Conservation (phyloP, 2,113 vertebrate species). For the Onychostruthus taczanowskii region DNA sequence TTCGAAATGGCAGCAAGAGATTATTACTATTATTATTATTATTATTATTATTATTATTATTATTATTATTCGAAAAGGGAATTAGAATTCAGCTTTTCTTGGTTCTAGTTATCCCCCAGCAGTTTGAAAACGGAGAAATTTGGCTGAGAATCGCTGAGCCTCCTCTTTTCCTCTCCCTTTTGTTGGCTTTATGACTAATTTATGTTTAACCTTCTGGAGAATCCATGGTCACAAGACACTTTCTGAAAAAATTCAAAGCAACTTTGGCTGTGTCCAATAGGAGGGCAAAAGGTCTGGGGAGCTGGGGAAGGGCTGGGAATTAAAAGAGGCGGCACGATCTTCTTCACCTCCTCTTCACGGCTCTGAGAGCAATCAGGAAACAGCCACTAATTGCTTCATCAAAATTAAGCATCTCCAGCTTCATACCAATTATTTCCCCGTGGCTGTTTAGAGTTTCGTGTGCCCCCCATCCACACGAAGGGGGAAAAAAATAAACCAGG, state of each 20-base stretch:
- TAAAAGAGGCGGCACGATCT: slow-evolving; percentile 20
- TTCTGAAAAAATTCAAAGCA: slow-evolving; percentile 76
- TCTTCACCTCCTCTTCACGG: slow-evolving; percentile 12
- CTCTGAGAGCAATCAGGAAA: slow-evolving; percentile 43
- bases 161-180: slow-evolving; percentile 82
- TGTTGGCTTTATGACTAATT: slow-evolving; percentile 96
- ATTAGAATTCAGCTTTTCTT: background rate
- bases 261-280: slow-evolving; percentile 60
- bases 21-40: background rate
- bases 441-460: background rate
- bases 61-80: background rate
- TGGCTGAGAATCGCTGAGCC: slow-evolving; percentile 74
- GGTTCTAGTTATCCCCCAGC: slow-evolving; percentile 77
- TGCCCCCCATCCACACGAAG: background rate
- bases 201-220: slow-evolving; percentile 87
- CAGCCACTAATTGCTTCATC: slow-evolving; percentile 58
- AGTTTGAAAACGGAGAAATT: slow-evolving; percentile 79
- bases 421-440: slow-evolving; percentile 38
- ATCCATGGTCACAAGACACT: slow-evolving; percentile 77
- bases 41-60: background rate
- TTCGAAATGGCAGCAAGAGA: slow-evolving; percentile 56
- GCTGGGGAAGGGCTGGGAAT: slow-evolving; percentile 36
- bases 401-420: slow-evolving; percentile 43
- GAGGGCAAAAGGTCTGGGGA: slow-evolving; percentile 50
- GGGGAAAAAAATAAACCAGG: background rate